Base-by-base conservation (phyloP, 2,113 vertebrate genomes). In the Melozone crissalis region DNA sequence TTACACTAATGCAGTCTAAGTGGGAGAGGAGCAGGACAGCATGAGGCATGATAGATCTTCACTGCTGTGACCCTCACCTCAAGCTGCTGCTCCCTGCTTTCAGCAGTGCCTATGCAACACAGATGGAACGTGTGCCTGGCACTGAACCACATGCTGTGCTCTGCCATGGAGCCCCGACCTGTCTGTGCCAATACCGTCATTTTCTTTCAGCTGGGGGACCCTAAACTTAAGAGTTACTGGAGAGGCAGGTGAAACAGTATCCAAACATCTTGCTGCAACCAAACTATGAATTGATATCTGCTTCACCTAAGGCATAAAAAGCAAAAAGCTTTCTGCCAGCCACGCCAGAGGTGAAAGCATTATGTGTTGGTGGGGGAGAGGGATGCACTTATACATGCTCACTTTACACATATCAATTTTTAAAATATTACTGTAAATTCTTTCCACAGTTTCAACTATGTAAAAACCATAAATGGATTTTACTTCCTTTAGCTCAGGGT, bases 221-320 rank as follows among this genome's bases (percentile, higher is more conserved):
- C 41, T 93, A 41, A 72, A 59, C 31, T 49, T 69, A 90, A 72
- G 54, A 86, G 10, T 46, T 72, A 16, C 18, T 43, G 43, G n/a
- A 77, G 12, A 87, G 21, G 19, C 43, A 81, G 30, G 57, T 47
- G 39, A 87, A 75, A 51, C 11, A 51, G 43, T 44, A 52, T 73
- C 33, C 63, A 52, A 61, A 44, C 69, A 58, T 49, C 15, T 30
- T 62, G 13, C 62, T 95, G 47, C 0, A 2, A 44, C 35, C 39
- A 67, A 77, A 47, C 10, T 0, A 0, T 46, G 30, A 55, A 27
- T 21, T 2, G 0, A 84, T 47, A 18, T 41, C 39, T 59, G 27
- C 73, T 72, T 87, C 21, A 4, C 18, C 9, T 62, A 5, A 55
- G 24, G 16, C 23, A 17, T 54, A 58, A 59, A 91, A 52, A 90